Percentiles rank a stretch among this genome's conserved stretches.
These are phyloP conservation scores for Leptopterna dolabrata DNA, from an alignment of 2,888 invertebrate species.

Conservation along the genomic window DNA sequence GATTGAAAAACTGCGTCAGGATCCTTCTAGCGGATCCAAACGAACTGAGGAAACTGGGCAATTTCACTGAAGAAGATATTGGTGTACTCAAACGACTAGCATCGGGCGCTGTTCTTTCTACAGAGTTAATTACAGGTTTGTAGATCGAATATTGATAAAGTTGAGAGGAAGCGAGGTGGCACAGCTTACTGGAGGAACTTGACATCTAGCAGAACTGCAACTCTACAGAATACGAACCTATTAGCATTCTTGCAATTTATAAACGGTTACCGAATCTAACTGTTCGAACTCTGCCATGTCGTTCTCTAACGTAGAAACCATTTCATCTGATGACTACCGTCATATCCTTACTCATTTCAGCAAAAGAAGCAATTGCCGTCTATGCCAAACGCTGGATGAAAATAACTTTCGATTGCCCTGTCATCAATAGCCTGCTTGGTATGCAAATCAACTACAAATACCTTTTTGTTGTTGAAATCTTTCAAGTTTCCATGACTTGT, in stretches of 20 bases:
- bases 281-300: too few species aligned
- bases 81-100: conserved; percentile 46
- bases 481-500: too few species aligned
- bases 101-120: conserved; percentile 41
- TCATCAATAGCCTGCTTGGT: conserved; percentile 52
- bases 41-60: conserved; percentile 52
- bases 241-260: too few species aligned
- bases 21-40: conserved; percentile 47
- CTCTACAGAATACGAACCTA: too few species aligned
- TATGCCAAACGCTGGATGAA: conserved; percentile 31
- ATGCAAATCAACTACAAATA: not conserved
- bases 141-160: not conserved
- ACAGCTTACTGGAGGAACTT: too few species aligned
- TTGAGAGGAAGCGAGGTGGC: not conserved
- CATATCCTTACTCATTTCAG: conserved; percentile 4
- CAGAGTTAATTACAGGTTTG: conserved; percentile 49
- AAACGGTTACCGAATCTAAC: too few species aligned
- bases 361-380: not conserved
- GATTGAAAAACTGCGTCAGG: conserved; percentile 27
- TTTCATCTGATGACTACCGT: too few species aligned
- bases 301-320: too few species aligned
- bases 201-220: too few species aligned
- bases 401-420: conserved; percentile 49
- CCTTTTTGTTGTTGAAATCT: too few species aligned
- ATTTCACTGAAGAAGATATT: conserved; percentile 53